Evolutionary conservation across 2,888 invertebrate genomes (phyloP).

Genomic region (Leptinotarsa tumamoca): DNA sequence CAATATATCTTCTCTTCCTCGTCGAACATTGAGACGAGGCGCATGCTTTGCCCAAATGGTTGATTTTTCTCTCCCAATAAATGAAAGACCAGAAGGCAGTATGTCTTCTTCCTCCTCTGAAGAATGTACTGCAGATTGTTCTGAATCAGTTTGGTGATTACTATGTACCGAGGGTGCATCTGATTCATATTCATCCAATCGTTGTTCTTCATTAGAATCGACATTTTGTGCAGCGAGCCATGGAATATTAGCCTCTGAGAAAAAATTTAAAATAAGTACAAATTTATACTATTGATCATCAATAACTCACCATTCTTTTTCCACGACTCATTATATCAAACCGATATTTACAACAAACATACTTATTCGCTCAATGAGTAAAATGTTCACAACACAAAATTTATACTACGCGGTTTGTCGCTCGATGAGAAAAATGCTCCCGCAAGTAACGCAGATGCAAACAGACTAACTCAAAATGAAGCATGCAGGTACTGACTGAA

Average conservation of each 20-base stretch:
- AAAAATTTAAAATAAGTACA: background rate
- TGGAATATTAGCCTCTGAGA: background rate
- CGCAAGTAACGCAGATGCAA: no score
- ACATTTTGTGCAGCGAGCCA: constrained; percentile 1
- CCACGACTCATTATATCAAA: no score
- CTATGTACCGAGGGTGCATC: constrained; percentile 9
- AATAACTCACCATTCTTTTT: background rate
- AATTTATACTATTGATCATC: background rate
- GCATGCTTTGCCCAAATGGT: constrained; percentile 11
- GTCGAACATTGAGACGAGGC: background rate
- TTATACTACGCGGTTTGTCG: no score
- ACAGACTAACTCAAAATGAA: no score
- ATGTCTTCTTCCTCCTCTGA: background rate
- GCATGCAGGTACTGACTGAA: no score
- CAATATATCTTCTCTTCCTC: constrained; percentile 2
- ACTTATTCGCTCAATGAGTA: no score
- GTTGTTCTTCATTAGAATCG: background rate
- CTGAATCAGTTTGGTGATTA: background rate
- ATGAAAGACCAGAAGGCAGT: background rate
- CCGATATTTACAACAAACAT: no score
- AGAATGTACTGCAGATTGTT: background rate
- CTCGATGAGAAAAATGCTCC: no score
- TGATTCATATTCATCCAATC: constrained; percentile 10
- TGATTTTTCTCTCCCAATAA: constrained; percentile 16
- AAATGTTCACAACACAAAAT: no score